Percentiles rank a stretch among this genome's conserved stretches.
Evolutionary conservation across 2,888 invertebrate genomes (phyloP).

Genomic region (Lepidocyrtinus sp.): DNA sequence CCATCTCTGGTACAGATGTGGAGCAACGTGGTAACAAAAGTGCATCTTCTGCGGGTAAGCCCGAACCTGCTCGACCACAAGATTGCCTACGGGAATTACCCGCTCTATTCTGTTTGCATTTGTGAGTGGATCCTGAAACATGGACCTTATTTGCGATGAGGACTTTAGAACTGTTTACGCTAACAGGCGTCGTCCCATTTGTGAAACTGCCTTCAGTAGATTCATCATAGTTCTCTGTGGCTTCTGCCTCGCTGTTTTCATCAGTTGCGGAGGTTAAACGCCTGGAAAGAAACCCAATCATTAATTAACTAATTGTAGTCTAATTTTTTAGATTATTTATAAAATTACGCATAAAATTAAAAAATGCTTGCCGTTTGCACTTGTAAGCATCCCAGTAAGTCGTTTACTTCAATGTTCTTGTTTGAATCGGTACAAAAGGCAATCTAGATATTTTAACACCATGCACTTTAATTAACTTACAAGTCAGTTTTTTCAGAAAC

Average conservation of each 20-base stretch:
- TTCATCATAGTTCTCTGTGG: slow-evolving; percentile 51
- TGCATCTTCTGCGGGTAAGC: slow-evolving; percentile 48
- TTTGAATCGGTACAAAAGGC: slow-evolving; percentile 56
- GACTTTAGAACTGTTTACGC: slow-evolving; percentile 1
- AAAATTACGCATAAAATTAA: slow-evolving; percentile 80
- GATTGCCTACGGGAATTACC: slow-evolving; percentile 34
- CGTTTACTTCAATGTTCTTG: slow-evolving; percentile 78
- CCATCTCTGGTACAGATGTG: slow-evolving; percentile 68
- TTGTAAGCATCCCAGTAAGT: slow-evolving; percentile 87
- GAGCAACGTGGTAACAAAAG: slow-evolving; percentile 62
- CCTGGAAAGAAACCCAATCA: too few species aligned
- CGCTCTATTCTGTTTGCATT: slow-evolving; percentile 53
- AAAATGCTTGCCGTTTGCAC: slow-evolving; percentile 92
- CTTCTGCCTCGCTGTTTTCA: slow-evolving; percentile 47
- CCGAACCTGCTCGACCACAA: slow-evolving; percentile 34
- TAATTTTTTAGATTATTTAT: not conserved
- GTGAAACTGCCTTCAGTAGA: slow-evolving; percentile 48
- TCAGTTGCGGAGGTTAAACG: slow-evolving; percentile 60
- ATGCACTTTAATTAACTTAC: too few species aligned
- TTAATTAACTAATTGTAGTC: not conserved
- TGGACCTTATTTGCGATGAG: slow-evolving; percentile 20
- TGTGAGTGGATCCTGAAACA: slow-evolving; percentile 25
- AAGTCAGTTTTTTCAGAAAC: not conserved
- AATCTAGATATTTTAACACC: too few species aligned
- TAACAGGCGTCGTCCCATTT: slow-evolving; percentile 14